Base-by-base conservation (phyloP, 2,113 vertebrate genomes). In the Elephas maximus region DNA sequence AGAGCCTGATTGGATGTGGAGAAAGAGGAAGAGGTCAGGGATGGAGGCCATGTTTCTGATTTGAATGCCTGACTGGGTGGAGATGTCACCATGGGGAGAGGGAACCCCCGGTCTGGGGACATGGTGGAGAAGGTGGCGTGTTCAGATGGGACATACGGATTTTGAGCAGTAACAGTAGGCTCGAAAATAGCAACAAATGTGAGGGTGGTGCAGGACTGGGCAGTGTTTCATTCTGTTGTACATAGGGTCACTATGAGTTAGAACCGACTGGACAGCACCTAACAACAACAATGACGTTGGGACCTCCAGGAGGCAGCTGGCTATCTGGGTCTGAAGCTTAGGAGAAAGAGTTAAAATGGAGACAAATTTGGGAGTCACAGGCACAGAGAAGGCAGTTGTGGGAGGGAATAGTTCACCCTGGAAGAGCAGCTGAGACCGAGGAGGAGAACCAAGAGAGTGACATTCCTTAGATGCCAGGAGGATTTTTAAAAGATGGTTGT, bases 381-480 rank as follows among this genome's bases (percentile, higher is more conserved):
- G 15, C 28, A 11, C 28, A 45, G 69, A 85, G 60, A 80, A 81
- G 76, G 83, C 24, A 77, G 4, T 79, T 88, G 51, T 71, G 60
- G 60, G 73, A 71, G 23, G 60, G 37, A 30, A 51, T 44, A 33
- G 71, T 78, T 91, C 78, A n/a, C 30, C 20, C 28, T 21, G 51
- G 8, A n/a, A 60, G 57, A 69, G 30, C 23, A 67, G 28, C 33
- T 0, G 44, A 82, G 88, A 37, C 44, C 20, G n/a, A 73, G 96
- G 53, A 69, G 51, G 71, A 92, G 30, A 86, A 28, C 57, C 20
- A 26, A 53, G 51, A 73, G 8, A 37, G n/a, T 24, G 63, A 77
- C 33, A 23, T 88, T 92, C 67, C 62, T 96, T 89, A 94, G 45
- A 80, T 92, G 15, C 24, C 18, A 90, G 73, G 83, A 93, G 76